These are phyloP conservation scores for Nasonovia ribisnigri DNA, from an alignment of 2,888 invertebrate species.

Conservation along the genomic window DNA sequence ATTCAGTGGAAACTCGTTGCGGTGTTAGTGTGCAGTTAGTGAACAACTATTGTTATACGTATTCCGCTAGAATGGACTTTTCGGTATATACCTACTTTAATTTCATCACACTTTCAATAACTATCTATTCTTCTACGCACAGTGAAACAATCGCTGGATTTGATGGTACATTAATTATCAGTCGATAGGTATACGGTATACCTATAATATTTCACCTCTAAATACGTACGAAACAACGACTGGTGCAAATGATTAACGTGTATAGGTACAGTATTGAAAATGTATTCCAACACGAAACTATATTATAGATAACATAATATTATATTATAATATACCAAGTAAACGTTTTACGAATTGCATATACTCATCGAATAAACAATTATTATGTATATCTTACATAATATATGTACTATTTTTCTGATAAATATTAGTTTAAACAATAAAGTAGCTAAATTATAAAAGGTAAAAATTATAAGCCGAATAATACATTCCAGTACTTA, in stretches of 20 bases:
- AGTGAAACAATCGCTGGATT: slow-evolving; percentile 22
- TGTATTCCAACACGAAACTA: background rate
- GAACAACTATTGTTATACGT: background rate
- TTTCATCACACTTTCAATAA: slow-evolving; percentile 38
- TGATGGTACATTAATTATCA: slow-evolving; percentile 23
- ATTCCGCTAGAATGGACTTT: slow-evolving; percentile 27
- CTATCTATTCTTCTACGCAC: slow-evolving; percentile 11
- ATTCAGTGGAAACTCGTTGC: slow-evolving; percentile 12
- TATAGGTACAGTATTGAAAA: background rate
- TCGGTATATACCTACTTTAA: slow-evolving; percentile 5
- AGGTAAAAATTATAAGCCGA: background rate
- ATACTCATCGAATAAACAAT: background rate
- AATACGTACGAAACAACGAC: background rate
- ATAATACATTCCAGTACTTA: background rate
- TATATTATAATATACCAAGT: background rate
- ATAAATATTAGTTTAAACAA: background rate
- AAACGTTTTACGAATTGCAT: background rate
- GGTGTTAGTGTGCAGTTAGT: background rate
- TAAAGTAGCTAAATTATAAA: background rate
- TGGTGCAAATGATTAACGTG: background rate
- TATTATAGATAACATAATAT: background rate
- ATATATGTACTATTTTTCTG: background rate
- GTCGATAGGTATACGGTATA: background rate
- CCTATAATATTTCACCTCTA: slow-evolving; percentile 16
- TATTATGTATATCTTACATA: background rate